phyloP scores from a whole-genome alignment of 2,888 invertebrate genomes.

The Priocnemis perturbator region DNA sequence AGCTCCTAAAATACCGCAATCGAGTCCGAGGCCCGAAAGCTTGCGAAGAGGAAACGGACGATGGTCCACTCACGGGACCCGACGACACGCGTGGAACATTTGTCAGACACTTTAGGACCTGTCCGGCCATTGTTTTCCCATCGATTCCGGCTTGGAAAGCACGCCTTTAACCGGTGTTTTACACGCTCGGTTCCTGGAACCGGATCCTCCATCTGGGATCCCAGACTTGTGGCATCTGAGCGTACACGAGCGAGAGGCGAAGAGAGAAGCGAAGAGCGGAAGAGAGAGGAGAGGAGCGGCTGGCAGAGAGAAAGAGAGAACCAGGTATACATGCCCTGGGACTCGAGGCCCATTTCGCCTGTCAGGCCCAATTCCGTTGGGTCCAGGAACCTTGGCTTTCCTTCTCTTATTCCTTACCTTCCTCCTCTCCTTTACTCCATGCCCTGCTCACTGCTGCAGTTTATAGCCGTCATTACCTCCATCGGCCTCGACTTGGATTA shows the following conservation, averaged over 20 bases:
- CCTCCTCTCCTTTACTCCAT: conserved; percentile 20
- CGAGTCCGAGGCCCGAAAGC: background rate
- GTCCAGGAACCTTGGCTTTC: conserved; percentile 50
- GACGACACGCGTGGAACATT: conserved; percentile 66
- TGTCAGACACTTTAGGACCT: conserved; percentile 70
- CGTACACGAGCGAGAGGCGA: conserved; percentile 34
- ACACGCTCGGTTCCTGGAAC: conserved; percentile 72
- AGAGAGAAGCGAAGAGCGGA: conserved; percentile 18
- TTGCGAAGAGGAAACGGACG: background rate
- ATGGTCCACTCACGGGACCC: background rate
- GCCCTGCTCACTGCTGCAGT: conserved; percentile 52
- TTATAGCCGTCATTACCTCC: conserved; percentile 74
- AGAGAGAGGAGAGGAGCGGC: conserved; percentile 36
- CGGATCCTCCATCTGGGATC: conserved; percentile 61
- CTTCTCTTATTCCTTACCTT: background rate
- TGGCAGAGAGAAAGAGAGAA: conserved; percentile 20
- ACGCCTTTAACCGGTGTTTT: conserved; percentile 72
- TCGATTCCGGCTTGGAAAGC: conserved; percentile 69
- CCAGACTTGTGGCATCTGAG: conserved; percentile 52
- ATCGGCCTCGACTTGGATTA: conserved; percentile 70
- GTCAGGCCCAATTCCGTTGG: conserved; percentile 73
- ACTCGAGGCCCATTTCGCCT: conserved; percentile 68
- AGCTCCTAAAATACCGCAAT: too few species aligned
- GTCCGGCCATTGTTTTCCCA: conserved; percentile 69
- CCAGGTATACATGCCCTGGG: conserved; percentile 62